Base-by-base conservation (phyloP, 2,797 vertebrate genomes). In the Microcaecilia unicolor region DNA sequence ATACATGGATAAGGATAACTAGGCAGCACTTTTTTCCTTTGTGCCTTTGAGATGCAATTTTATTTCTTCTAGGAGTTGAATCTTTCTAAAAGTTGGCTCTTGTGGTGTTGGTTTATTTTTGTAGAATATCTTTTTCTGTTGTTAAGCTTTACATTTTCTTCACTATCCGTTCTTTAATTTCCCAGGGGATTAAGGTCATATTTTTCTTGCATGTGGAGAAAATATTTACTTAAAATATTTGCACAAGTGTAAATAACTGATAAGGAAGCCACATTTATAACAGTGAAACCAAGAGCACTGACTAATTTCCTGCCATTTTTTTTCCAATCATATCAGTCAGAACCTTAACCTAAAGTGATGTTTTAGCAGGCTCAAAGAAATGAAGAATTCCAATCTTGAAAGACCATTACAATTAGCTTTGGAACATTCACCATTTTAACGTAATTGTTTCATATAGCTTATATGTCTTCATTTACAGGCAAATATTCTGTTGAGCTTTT, bases 371-470 rank as follows among this genome's bases (percentile, higher is more conserved):
- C 73, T 81, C 83, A 84, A 82, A 84, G 80, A 90, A 85, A 72
- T 78, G 90, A 88, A 83, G 83, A 86, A 88, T 90, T 88, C 80
- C 89, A 84, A 91, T 86, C 82, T 79, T 79, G 81, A 82, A 82
- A 78, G 78, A 81, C 70, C 78, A 76, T 91, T 91, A 87, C 90
- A 89, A 87, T 86, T 92, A 90, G 89, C 86, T 86, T 89, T 88
- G 87, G 87, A 89, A 92, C 86, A 83, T 86, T 93, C 86, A 80
- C 90, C 88, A 90, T 93, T 91, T 91, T 83, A 61, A 80, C 78
- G 70, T 96, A 94, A 96, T 98, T 92, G 90, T 96, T 91, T 91
- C 85, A 74, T 84, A 86, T 88, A 84, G 73, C 76, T 85, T 89
- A 89, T 94, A 89, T 84, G 84, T 93, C 87, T 93, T 93, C 87